Evolutionary conservation across 2,113 vertebrate species (phyloP), one percentile per base, ranked within the genome.

Genomic region (Promerops cafer): DNA sequence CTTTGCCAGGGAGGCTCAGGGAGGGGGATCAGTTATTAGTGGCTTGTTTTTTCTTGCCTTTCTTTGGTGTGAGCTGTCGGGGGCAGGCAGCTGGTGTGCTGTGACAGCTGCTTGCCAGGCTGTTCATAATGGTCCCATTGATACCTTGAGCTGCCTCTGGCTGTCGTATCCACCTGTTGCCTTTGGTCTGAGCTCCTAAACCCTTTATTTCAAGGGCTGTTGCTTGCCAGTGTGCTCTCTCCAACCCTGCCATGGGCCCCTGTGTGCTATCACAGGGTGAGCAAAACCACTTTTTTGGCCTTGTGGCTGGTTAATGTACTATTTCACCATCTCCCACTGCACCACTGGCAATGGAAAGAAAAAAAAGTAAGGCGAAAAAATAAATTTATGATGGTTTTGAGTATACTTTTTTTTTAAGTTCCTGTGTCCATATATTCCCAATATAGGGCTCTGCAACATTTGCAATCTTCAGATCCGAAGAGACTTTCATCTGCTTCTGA

Each of bases 131-230:
- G 1, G 0, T 50, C 33, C 49, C 92, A 94, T 96, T 96, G 94
- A 96, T 94, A 96, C 94, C 94, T 93, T 90, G 82, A 3, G 13
- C 64, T 83, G 91, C 87, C 68, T 78, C 76, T 88, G 85, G 68
- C 90, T 89, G 68, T 45, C 64, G 16, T 40, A 21, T n/a, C 94
- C 96, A 96, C 96, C 96, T 96, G 93, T 96, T 95, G 94, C 72
- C 71, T 90, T 71, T 94, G 88, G 72, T 64, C 65, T 86, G 49
- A 89, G 83, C 49, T 75, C 61, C 89, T 90, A 92, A 93, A 61
- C n/a, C 84, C 79, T 11, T 12, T 4, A 9, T 75, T 83, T 37
- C 23, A 31, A 19, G 45, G 61, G n/a, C 57, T 64, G 12, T 4
- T 63, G 13, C 52, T 64, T 77, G 37, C 27, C 65, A 16, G 22